Evolutionary conservation across 2,797 vertebrate species (phyloP), one percentile per base, ranked within the genome.

Genomic region (Echiichthys vipera): DNA sequence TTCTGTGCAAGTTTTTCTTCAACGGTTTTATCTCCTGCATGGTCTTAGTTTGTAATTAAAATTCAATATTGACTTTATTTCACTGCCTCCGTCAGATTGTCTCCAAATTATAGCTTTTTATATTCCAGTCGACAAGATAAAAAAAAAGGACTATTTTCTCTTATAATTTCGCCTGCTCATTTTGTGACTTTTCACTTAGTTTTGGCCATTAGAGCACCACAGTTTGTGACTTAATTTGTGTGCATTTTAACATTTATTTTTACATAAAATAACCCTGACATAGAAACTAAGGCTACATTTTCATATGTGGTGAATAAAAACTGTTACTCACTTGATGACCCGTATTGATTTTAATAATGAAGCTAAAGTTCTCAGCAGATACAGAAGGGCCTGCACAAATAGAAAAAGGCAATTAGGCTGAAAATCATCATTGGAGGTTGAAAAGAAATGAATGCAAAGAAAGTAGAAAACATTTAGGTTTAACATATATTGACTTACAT

Each of bases 1-100:
- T 22, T 68, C 47, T 4, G 24, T 34, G 0, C 27, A 14, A 34
- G 36, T 27, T 63, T 50, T 63, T 51, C 20, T 45, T 32, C 36
- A 34, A 55, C 17, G 32, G 43, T 47, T 63, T 47, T 39, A 32
- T 66, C 39, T 51, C 25, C 9, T 34, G 15, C 3, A n/a, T 43
- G 36, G 20, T 25, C 53, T 39, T 32, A 8, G 64, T 81, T 69
- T 55, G 27, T 54, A 36, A 75, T 73, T 59, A 12, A 51, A 27
- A 32, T 22, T 40, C 42, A 45, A 5, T 36, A 51, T 20, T 65
- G n/a, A 2, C 25, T 68, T 43, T 61, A 17, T 71, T 71, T 30
- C 22, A 32, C 34, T 50, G 40, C 45, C 20, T 68, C 53, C 51
- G 15, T 50, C 50, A 36, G 17, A 47, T 46, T 70, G 45, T 72